These are phyloP conservation scores for Zaprionus ghesquierei DNA, from an alignment of 1,140 invertebrate species.

Conservation along the genomic window DNA sequence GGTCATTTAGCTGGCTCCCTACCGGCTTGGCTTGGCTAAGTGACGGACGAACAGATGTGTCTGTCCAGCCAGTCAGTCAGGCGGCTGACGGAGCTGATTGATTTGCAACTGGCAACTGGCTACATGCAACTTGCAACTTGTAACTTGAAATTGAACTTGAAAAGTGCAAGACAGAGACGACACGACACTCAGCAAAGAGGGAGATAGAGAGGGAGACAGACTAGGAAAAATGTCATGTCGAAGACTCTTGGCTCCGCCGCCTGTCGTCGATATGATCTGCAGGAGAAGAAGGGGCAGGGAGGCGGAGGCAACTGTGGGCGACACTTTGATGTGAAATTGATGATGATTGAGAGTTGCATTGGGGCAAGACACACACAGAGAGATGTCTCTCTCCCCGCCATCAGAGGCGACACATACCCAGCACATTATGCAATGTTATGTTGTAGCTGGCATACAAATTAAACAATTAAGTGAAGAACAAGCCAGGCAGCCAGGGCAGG, in stretches of 20 bases:
- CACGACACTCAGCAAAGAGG: slow-evolving; percentile 38
- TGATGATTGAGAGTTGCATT: slow-evolving; percentile 80
- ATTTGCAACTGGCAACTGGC: slow-evolving; percentile 47
- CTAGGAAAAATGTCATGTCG: slow-evolving; percentile 56
- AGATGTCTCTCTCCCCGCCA: background rate
- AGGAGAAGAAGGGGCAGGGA: background rate
- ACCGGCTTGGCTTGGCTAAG: slow-evolving; percentile 11
- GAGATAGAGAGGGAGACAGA: background rate
- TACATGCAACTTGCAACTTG: slow-evolving; percentile 10
- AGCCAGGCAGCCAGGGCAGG: background rate
- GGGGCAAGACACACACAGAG: slow-evolving; percentile 4
- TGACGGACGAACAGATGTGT: slow-evolving; percentile 19
- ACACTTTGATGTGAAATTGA: slow-evolving; percentile 82
- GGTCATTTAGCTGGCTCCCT: slow-evolving; percentile 53
- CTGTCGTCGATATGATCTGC: slow-evolving; percentile 72
- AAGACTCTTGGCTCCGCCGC: slow-evolving; percentile 34
- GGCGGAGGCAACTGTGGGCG: slow-evolving; percentile 60
- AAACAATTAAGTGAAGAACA: slow-evolving; percentile 65
- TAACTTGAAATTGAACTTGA: slow-evolving; percentile 76
- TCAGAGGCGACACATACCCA: background rate
- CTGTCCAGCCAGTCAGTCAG: slow-evolving; percentile 12
- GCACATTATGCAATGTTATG: slow-evolving; percentile 34
- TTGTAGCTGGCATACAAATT: slow-evolving; percentile 59
- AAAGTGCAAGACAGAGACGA: slow-evolving; percentile 63
- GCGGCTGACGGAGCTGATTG: slow-evolving; percentile 27